Evolutionary conservation across 1,140 invertebrate species (phyloP), one percentile per base, ranked within the genome.

Genomic region (Leptinotarsa defecta): DNA sequence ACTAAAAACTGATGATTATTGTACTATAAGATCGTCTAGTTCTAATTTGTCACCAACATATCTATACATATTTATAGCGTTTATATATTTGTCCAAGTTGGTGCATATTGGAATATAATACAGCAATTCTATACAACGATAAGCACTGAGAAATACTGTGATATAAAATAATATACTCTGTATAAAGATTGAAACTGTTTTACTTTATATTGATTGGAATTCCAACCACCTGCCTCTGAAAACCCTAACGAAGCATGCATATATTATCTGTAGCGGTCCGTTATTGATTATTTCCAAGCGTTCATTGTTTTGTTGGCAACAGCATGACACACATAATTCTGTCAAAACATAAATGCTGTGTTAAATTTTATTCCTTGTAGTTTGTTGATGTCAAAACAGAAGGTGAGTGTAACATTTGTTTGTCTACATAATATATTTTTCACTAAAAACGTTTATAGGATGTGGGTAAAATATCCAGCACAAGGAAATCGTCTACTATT

Each of bases 241-340:
- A 8, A n/a, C 15, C 52, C 52, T 8, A n/a, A 4, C 52, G 17
- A 5, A 57, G 6, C 52, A 8, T 57, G 52, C 52, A 57, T 57
- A 57, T 57, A 57, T 57, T 57, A 57, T 57, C 52, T 57, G 52
- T 70, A 57, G 11, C 68, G 19, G n/a, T 0, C 48, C 34, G 57
- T 34, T 81, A 81, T 81, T 74, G 80, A 81, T 81, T 81, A 79
- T 81, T 80, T 78, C 76, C 49, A 62, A 71, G 52, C 57, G 65
- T 76, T 74, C 71, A 76, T 71, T 78, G 75, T 74, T 71, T 63
- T 43, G 69, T 75, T 73, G 72, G 75, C 72, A 78, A 71, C 49
- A 76, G 68, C 57, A 79, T 79, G 79, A 81, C 78, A 79, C 69
- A 80, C 49, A 57, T 78, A 63, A 68, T 77, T 74, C 52, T 74